These are phyloP conservation scores for Clarias gariepinus DNA, from an alignment of 2,113 vertebrate species.

Conservation along the genomic window DNA sequence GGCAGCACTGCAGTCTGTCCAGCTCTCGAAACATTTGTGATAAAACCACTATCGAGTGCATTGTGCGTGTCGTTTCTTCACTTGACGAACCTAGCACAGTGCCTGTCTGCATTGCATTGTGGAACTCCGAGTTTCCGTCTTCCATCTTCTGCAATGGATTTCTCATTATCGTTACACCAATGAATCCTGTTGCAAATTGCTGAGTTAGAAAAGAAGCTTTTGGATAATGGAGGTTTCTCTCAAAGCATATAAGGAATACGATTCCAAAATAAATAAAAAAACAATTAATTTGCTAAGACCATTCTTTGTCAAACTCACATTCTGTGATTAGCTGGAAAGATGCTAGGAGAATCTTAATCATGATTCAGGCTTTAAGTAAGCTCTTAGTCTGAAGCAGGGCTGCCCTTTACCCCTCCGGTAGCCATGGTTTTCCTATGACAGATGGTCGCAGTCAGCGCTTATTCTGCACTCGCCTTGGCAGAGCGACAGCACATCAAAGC, in stretches of 20 bases:
- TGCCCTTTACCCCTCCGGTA: slow-evolving; percentile 44
- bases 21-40: not conserved
- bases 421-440: slow-evolving; percentile 46
- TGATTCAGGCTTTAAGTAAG: slow-evolving; percentile 43
- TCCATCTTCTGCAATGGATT: too few species aligned
- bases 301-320: not conserved
- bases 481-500: slow-evolving; percentile 21
- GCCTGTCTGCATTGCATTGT: not conserved
- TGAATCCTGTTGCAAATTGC: too few species aligned
- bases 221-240: not conserved
- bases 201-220: too few species aligned
- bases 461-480: slow-evolving; percentile 33
- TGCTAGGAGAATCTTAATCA: slow-evolving; percentile 26
- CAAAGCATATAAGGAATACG: not conserved
- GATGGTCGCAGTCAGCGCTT: slow-evolving; percentile 42
- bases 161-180: too few species aligned
- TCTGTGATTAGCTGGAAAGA: slow-evolving; percentile 33
- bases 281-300: not conserved
- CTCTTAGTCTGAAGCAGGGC: slow-evolving; percentile 30
- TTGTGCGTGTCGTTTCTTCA: not conserved
- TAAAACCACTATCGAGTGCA: not conserved
- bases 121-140: too few species aligned
- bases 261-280: not conserved
- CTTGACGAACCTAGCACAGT: not conserved
- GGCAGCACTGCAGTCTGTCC: not conserved